Base-by-base conservation (phyloP, 2,113 vertebrate species). In the Merops nubicus region DNA sequence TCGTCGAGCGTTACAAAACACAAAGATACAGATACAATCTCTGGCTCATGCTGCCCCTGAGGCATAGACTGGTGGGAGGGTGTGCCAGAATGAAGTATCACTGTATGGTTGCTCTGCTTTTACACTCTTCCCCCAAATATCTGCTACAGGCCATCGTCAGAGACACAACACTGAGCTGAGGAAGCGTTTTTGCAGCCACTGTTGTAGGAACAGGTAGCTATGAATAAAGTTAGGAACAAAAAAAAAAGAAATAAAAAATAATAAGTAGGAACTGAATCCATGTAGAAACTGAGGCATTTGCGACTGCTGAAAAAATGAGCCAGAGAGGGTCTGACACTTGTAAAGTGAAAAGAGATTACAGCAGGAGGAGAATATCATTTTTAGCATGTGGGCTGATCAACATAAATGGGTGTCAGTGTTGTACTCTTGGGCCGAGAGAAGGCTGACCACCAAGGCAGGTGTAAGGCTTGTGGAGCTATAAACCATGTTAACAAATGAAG, bases 21-120 rank as follows among this genome's bases (percentile, higher is more conserved):
- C 86, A 92, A 95, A 95, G 95, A 92, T 96, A 89, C 89, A 91
- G 96, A 97, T 96, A 97, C 60, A 85, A 96, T 97, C 95, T 97
- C 80, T 95, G 91, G 77, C 84, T 96, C 86, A 51, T 0, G 4
- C 47, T 95, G 95, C 94, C 96, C 94, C 60, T 33, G 63, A 96
- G 94, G 96, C 95, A 95, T 91, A 96, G 95, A 96, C 94, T 97
- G 95, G 89, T 96, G 84, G 60, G 36, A 96, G 93, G 96, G 95
- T 72, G 89, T 87, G 96, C 96, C 95, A 96, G 94, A 63, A 78
- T 67, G 70, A 95, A 96, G 80, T 81, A 95, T 64, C 73, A 45
- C 73, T 91, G 50, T 81, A 25, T 25, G 36, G 86, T 51, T 77
- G 56, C 64, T 95, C 76, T 92, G 86, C 64, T 81, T 87, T 84